These are phyloP conservation scores for Brachionus angularis DNA, from an alignment of 1,140 invertebrate genomes.

Conservation along the genomic window DNA sequence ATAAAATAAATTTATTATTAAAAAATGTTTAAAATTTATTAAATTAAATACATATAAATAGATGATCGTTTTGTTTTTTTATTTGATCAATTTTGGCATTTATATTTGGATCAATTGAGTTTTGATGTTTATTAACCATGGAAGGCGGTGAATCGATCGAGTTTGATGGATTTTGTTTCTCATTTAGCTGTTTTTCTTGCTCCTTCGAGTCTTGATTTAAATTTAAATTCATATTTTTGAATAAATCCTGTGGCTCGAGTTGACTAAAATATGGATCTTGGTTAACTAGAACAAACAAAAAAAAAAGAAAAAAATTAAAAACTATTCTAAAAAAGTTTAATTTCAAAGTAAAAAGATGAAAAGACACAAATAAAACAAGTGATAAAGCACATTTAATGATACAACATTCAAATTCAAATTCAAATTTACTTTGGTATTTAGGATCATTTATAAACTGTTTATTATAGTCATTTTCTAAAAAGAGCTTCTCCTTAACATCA, in stretches of 20 bases:
- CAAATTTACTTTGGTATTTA: neutral
- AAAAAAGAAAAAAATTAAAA: no score
- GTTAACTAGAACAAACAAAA: no score
- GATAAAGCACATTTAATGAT: neutral
- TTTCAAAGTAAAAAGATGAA: no score
- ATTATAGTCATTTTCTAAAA: slow-evolving; percentile 18
- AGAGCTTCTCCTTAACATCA: slow-evolving; percentile 24
- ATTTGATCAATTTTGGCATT: slow-evolving; percentile 31
- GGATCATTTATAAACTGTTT: slow-evolving; percentile 28
- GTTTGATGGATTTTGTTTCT: no score
- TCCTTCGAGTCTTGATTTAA: neutral
- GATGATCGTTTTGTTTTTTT: slow-evolving; percentile 26
- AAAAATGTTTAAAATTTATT: no score
- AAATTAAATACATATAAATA: slow-evolving; percentile 34
- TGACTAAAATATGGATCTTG: no score
- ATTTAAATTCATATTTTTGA: slow-evolving; percentile 7
- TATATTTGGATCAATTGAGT: neutral
- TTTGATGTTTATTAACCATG: slow-evolving; percentile 8
- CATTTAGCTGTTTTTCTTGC: no score
- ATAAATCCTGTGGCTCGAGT: no score
- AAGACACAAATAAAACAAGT: no score
- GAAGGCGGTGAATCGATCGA: slow-evolving; percentile 3
- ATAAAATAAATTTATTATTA: slow-evolving; percentile 45
- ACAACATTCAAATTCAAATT: neutral
- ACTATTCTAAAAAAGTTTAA: no score